Base-by-base conservation (phyloP, 2,888 invertebrate genomes). In the Selenia dentaria region DNA sequence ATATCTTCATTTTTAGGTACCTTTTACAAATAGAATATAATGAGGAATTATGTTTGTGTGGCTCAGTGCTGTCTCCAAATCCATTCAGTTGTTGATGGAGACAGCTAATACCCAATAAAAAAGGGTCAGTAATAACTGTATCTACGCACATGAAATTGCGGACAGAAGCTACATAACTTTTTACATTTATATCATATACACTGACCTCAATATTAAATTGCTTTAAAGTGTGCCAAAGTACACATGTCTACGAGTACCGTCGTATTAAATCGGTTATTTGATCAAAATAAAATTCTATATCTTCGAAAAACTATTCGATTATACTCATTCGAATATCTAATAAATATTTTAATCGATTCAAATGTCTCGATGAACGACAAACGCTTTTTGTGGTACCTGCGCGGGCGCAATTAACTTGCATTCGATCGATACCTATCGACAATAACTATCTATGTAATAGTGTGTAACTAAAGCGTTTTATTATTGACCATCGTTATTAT, bases 321-420 rank as follows among this genome's bases (percentile, higher is more conserved):
- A 45, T 31, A 27, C 44, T 41, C 18, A 32, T 18, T 14, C 13
- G 27, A 43, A 42, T 47, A 18, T 34, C 33, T 27, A 24, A 20
- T 45, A 39, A 46, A 40, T 28, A 44, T 45, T 45, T 12, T 37
- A 53, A 66, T 52, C 51, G 63, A 40, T 57, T 40, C 47, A 59
- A 62, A 66, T 59, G 67, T 64, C 60, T 60, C 59, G 59, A 56
- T 52, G 53, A 54, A 67, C 61, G 67, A 69, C 64, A 64, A 67
- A 69, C 63, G 57, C 43, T 62, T 45, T 29, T 62, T 57, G 33
- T 66, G 44, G 50, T 70, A 68, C 64, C 67, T 62, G 67, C 70
- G 69, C 56, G 59, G 61, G 57, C 61, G 68, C 83, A 81, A 85
- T 85, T 80, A 79, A 72, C 70, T 68, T 76, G 74, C 70, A 67